Conservation (phyloP, 2,113 vertebrate species). For the Syngnathus scovelli region DNA sequence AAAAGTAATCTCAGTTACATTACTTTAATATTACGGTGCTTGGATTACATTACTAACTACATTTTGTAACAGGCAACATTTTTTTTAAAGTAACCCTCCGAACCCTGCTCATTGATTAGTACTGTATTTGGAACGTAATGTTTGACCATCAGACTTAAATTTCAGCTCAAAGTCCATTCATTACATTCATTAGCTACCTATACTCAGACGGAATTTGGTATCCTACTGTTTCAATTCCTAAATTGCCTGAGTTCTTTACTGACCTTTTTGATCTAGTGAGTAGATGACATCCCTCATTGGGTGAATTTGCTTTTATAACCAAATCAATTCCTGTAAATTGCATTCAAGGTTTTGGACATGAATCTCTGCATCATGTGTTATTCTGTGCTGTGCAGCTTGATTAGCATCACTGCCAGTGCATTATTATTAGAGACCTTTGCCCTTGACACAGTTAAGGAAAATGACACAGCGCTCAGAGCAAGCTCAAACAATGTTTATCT, state of each 20-base stretch:
- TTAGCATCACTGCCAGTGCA: constrained; percentile 31
- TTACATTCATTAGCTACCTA: too few relatives aligned
- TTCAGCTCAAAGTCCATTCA: too few relatives aligned
- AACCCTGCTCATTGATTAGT: too few relatives aligned
- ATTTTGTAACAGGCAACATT: too few relatives aligned
- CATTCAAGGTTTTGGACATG: constrained; percentile 22
- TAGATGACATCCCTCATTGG: constrained; percentile 20
- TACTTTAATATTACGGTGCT: too few relatives aligned
- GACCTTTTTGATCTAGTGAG: constrained; percentile 7
- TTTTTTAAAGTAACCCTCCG: too few relatives aligned
- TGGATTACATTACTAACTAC: too few relatives aligned
- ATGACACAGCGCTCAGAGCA: not conserved
- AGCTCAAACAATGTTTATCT: constrained; percentile 35
- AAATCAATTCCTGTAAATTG: constrained; percentile 27
- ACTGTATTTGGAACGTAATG: too few relatives aligned
- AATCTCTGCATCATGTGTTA: constrained; percentile 37
- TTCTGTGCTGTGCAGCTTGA: constrained; percentile 34
- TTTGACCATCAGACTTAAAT: too few relatives aligned
- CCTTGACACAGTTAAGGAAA: constrained; percentile 19
- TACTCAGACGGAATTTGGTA: not conserved
- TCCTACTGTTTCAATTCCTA: not conserved
- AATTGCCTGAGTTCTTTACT: not conserved
- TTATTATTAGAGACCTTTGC: constrained; percentile 24
- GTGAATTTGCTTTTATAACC: constrained; percentile 36
- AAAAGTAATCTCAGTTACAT: too few relatives aligned